Conservation (phyloP, 2,888 invertebrate genomes). For the Heteromyza rotundicornis region DNA sequence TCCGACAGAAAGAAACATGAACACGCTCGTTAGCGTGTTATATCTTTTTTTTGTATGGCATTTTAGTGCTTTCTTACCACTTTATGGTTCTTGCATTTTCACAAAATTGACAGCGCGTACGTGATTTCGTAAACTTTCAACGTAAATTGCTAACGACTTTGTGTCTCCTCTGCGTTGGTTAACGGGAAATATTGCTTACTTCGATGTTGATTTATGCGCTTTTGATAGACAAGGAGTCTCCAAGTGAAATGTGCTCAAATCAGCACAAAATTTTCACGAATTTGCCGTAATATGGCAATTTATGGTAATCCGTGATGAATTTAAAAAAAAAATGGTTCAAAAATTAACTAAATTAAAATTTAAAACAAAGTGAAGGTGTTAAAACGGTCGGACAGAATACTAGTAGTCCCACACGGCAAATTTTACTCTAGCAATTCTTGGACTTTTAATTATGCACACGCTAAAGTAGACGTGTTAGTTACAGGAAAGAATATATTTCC, state of each 20-base stretch:
- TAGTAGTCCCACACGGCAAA: too few relatives aligned
- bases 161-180: neutral
- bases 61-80: slow-evolving; percentile 1
- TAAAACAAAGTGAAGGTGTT: too few relatives aligned
- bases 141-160: slow-evolving; percentile 14
- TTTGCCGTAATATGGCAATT: too few relatives aligned
- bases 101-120: slow-evolving; percentile 39
- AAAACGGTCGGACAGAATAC: too few relatives aligned
- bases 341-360: too few relatives aligned
- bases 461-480: too few relatives aligned
- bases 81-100: slow-evolving; percentile 24
- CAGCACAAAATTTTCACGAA: too few relatives aligned
- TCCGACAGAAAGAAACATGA: slow-evolving; percentile 25
- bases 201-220: neutral
- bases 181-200: neutral
- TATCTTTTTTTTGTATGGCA: slow-evolving; percentile 9
- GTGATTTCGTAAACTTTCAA: slow-evolving; percentile 36
- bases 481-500: too few relatives aligned
- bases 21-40: slow-evolving; percentile 26
- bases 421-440: too few relatives aligned
- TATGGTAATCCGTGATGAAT: too few relatives aligned
- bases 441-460: too few relatives aligned
- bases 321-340: too few relatives aligned
- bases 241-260: neutral
- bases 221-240: neutral